Evolutionary conservation across 2,113 vertebrate species (phyloP).

Genomic region (Laticauda laticaudata): DNA sequence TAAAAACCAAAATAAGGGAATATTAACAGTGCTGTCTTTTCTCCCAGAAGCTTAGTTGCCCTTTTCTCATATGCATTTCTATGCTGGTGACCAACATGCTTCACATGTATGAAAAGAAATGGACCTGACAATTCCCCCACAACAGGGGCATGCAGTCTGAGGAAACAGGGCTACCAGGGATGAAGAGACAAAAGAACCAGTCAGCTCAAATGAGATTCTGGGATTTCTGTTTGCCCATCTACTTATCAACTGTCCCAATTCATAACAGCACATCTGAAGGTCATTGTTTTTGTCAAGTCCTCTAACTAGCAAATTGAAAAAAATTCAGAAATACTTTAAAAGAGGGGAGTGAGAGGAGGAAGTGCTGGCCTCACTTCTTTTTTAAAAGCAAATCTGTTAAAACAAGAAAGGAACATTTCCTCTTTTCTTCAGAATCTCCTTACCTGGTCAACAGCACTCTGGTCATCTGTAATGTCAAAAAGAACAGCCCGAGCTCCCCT

Average conservation of each 20-base stretch:
- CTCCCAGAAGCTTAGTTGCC: background rate
- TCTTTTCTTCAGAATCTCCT: background rate
- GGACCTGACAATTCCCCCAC: background rate
- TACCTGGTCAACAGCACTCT: conserved; percentile 87
- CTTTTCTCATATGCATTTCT: background rate
- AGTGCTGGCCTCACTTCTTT: background rate
- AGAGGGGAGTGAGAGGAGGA: background rate
- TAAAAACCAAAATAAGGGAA: background rate
- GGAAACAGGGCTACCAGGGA: background rate
- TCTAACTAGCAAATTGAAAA: background rate
- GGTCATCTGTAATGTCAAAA: conserved; percentile 91
- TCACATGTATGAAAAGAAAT: background rate
- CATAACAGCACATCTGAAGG: background rate
- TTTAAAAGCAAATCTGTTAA: background rate
- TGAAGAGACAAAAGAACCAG: background rate
- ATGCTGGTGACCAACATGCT: background rate
- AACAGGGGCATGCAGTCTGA: too few relatives aligned
- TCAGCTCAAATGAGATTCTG: background rate
- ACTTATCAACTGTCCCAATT: too few relatives aligned
- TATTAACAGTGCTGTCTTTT: background rate
- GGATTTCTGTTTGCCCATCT: background rate
- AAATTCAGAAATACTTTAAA: background rate
- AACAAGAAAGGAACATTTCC: background rate
- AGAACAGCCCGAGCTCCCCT: conserved; percentile 93
- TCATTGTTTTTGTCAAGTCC: background rate